Conservation (phyloP, 1,140 invertebrate genomes). For the Drosophila kikkawai region DNA sequence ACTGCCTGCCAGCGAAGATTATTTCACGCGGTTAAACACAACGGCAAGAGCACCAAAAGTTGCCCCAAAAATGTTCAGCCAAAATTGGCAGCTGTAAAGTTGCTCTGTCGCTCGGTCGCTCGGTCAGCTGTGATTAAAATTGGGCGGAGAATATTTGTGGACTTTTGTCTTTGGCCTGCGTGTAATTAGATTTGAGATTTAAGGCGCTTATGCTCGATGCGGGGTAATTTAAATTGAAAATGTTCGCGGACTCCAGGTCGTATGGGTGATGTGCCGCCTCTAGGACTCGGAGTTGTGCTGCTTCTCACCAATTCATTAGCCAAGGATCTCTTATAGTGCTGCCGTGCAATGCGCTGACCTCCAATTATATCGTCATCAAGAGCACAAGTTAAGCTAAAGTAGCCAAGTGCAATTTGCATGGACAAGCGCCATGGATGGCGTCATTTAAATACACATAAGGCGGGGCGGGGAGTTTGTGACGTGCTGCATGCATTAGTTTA, state of each 20-base stretch:
- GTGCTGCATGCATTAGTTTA: constrained; percentile 61
- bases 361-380: constrained; percentile 71
- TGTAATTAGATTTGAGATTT: constrained; percentile 81
- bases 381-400: constrained; percentile 64
- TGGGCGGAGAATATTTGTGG: constrained; percentile 55
- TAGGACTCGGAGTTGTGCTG: background rate
- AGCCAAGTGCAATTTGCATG: constrained; percentile 57
- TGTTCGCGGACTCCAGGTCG: constrained; percentile 10
- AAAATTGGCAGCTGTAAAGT: constrained; percentile 57
- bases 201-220: constrained; percentile 67
- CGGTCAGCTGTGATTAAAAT: constrained; percentile 75
- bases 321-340: constrained; percentile 1
- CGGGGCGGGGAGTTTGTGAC: constrained; percentile 34
- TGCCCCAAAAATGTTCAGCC: constrained; percentile 41
- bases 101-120: constrained; percentile 38
- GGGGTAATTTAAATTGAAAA: constrained; percentile 61
- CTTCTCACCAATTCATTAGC: constrained; percentile 3
- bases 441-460: constrained; percentile 63
- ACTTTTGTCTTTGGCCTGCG: constrained; percentile 72
- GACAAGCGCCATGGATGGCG: constrained; percentile 36
- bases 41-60: constrained; percentile 54
- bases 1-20: constrained; percentile 78
- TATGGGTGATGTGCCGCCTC: constrained; percentile 10
- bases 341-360: constrained; percentile 42
- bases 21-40: constrained; percentile 82